Conservation (phyloP, 2,113 vertebrate species). For the Rynchops niger region DNA sequence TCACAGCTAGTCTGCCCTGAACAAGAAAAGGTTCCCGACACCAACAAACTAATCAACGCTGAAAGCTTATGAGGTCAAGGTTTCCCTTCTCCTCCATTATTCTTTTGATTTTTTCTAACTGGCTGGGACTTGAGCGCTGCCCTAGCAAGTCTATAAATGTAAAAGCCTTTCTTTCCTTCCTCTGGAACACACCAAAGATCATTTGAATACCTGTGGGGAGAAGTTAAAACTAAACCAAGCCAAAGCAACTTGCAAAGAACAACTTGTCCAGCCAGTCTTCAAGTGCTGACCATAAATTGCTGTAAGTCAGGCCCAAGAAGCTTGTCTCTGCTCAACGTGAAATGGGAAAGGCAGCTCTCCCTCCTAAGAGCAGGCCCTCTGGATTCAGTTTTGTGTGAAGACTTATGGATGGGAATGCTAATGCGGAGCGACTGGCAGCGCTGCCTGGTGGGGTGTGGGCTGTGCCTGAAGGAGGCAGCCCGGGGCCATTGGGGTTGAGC, state of each 20-base stretch:
- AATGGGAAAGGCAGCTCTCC: background rate
- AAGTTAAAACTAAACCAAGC: background rate
- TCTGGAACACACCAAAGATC: background rate
- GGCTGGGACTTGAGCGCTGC: background rate
- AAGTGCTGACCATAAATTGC: background rate
- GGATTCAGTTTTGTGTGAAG: background rate
- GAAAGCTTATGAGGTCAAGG: constrained; percentile 58
- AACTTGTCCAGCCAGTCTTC: background rate
- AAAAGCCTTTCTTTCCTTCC: background rate
- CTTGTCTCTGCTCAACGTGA: background rate
- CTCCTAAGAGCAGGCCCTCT: background rate
- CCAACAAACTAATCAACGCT: constrained; percentile 51
- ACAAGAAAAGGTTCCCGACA: constrained; percentile 50
- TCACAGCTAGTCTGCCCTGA: background rate
- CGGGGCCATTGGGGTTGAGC: background rate
- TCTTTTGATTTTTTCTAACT: constrained; percentile 39
- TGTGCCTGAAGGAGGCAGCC: background rate
- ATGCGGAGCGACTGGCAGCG: background rate
- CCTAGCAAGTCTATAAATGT: constrained; percentile 24
- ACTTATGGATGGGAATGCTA: background rate
- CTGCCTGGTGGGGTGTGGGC: background rate
- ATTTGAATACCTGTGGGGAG: background rate
- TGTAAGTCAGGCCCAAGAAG: background rate
- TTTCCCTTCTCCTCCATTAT: constrained; percentile 45
- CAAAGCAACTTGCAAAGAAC: background rate